phyloP scores from a whole-genome alignment of 2,888 invertebrate genomes.

The Chirona hameri region DNA sequence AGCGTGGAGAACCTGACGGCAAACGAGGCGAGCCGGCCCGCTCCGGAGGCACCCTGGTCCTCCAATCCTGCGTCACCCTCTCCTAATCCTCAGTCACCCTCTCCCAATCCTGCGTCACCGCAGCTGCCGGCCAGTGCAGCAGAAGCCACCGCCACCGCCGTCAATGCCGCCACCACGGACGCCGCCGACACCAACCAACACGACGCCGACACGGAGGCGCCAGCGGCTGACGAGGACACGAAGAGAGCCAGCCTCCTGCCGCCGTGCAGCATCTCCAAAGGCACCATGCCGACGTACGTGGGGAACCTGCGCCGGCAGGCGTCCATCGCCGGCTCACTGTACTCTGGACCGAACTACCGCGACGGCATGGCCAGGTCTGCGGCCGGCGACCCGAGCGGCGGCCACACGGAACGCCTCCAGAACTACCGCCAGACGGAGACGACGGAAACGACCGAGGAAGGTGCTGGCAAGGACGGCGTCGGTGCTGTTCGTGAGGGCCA shows the following conservation, averaged over 20 bases:
- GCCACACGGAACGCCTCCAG: too few species aligned
- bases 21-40: not conserved
- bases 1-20: slow-evolving; percentile 31
- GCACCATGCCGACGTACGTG: not conserved
- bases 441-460: too few species aligned
- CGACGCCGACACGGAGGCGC: too few species aligned
- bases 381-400: too few species aligned
- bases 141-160: not conserved
- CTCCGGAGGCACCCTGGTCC: too few species aligned
- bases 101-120: too few species aligned
- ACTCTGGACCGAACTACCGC: too few species aligned
- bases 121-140: not conserved
- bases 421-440: too few species aligned
- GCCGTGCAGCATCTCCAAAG: not conserved
- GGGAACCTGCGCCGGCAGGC: slow-evolving; percentile 3
- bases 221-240: not conserved
- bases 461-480: too few species aligned
- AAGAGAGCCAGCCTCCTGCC: not conserved
- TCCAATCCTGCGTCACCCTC: too few species aligned
- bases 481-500: not conserved
- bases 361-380: too few species aligned
- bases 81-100: too few species aligned
- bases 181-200: not conserved
- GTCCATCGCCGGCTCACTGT: not conserved
- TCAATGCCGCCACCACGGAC: not conserved